phyloP scores from a whole-genome alignment of 2,113 vertebrate genomes.

The Haplotaxodon microlepis region DNA sequence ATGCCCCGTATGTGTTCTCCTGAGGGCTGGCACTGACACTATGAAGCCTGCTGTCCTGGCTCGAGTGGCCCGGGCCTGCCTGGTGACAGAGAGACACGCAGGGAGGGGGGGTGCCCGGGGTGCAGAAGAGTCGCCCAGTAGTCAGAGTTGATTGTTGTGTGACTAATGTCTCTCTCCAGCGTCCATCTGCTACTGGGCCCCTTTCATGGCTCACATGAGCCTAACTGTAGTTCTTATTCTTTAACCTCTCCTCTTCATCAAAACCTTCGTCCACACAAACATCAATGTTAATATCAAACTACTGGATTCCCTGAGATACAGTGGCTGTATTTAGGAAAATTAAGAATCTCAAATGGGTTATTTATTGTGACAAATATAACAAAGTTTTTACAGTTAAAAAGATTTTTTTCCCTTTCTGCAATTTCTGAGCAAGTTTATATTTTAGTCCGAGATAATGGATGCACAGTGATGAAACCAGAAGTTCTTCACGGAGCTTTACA shows the following conservation, averaged over 20 bases:
- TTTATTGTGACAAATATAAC: not conserved
- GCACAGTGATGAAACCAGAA: not conserved
- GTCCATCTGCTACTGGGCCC: conserved; percentile 47
- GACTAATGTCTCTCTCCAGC: conserved; percentile 51
- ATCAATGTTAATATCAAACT: not conserved
- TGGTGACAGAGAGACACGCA: conserved; percentile 6
- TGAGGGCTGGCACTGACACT: conserved; percentile 50
- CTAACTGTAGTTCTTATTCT: not conserved
- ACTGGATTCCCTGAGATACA: rapidly evolving
- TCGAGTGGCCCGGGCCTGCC: conserved; percentile 43
- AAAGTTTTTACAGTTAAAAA: not conserved
- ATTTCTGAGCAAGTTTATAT: not conserved
- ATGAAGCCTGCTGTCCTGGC: conserved; percentile 55
- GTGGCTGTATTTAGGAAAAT: rapidly evolving
- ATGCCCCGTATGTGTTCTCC: conserved; percentile 49
- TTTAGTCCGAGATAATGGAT: not conserved
- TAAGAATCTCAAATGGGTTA: not conserved
- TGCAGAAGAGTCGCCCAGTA: conserved; percentile 19
- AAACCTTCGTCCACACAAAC: not conserved
- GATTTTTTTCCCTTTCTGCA: rapidly evolving
- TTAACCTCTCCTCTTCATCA: not conserved
- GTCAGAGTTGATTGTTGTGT: conserved; percentile 45
- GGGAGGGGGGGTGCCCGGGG: not conserved
- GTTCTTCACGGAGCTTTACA: not conserved
- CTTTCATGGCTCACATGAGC: not conserved